A percentile compares a stretch with the other conserved stretches of the same genome.
Evolutionary conservation across 1,140 invertebrate genomes (phyloP).

Genomic region (Hypothenemus hampei): DNA sequence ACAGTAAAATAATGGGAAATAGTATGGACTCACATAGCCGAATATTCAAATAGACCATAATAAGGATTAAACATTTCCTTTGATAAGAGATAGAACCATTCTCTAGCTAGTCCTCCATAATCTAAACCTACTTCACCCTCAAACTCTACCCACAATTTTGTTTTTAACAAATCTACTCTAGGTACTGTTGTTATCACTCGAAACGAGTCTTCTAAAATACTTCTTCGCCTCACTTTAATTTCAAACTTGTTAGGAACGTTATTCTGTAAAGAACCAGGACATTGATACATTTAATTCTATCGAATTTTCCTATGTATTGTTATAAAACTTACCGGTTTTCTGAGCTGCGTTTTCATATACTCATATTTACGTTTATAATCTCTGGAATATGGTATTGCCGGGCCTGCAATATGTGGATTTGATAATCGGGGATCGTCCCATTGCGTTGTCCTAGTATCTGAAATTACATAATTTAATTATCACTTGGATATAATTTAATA

Average conservation of each 20-base stretch:
- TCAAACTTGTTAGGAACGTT: slow-evolving; percentile 98
- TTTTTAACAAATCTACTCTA: slow-evolving; percentile 85
- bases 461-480: too few relatives aligned
- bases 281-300: not conserved
- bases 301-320: not conserved
- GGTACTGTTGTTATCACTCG: slow-evolving; percentile 78
- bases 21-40: slow-evolving; percentile 81
- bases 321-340: slow-evolving; percentile 78
- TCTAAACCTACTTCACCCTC: slow-evolving; percentile 95
- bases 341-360: slow-evolving; percentile 91
- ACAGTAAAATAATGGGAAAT: too few relatives aligned
- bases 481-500: too few relatives aligned
- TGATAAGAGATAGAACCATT: slow-evolving; percentile 98
- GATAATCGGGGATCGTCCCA: slow-evolving; percentile 98
- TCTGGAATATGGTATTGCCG: slow-evolving; percentile 93
- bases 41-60: slow-evolving; percentile 98
- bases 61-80: slow-evolving; percentile 99
- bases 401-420: slow-evolving; percentile 94
- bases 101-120: slow-evolving; percentile 93
- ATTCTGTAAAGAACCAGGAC: slow-evolving; percentile 54
- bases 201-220: slow-evolving; percentile 95
- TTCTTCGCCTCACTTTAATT: slow-evolving; percentile 84
- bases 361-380: slow-evolving; percentile 99
- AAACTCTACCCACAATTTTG: slow-evolving; percentile 98
- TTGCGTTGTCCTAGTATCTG: slow-evolving; percentile 92